Base-by-base conservation (phyloP, 2,113 vertebrate genomes). In the Syngnathus typhle region DNA sequence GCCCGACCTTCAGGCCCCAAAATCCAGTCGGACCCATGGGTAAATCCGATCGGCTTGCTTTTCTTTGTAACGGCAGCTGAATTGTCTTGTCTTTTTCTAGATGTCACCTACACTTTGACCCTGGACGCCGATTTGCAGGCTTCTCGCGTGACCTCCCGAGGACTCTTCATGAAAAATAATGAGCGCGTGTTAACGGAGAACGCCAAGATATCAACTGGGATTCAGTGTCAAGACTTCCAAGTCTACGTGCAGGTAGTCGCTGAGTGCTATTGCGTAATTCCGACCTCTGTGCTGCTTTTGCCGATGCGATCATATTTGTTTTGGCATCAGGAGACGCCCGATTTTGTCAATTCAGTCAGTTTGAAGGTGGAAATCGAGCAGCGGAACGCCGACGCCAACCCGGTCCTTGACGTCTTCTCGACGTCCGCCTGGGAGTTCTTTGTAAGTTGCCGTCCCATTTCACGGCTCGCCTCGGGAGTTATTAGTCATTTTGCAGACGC, bases 61-160 rank as follows among this genome's bases (percentile, higher is more conserved):
- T 39, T 60, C 10, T 18, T 59, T 37, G 7, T 4, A 27, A 32
- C 3, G 27, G 27, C 27, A 32, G 15, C 39, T 27, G 16, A 23
- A 7, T 43, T 62, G 39, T 46, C 21, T 62, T 54, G 43, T 44
- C 67, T 4, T 82, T 54, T 51, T 67, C 44, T 66, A 93, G 94
- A 85, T 55, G 80, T 97, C 70, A 85, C 74, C 6, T 96, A 93
- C 78, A 94, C 89, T 16, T 73, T 93, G 72, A 96, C 92, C 13
- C 51, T 97, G 75, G 95, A 98, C 69, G 93, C 93, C 27, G 93
- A 95, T 75, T 85, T 93, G 19, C 87, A 90, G 73, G 92, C 92
- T 15, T 93, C 91, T 1, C 89, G 92, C 60, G 91, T 95, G 54
- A 92, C 86, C 16, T 96, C 95, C 7, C 89, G 95, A 83, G 95